Percentiles rank a stretch among this genome's conserved stretches.
These are phyloP conservation scores for Nasonovia ribisnigri DNA, from an alignment of 2,888 invertebrate species.

Conservation along the genomic window DNA sequence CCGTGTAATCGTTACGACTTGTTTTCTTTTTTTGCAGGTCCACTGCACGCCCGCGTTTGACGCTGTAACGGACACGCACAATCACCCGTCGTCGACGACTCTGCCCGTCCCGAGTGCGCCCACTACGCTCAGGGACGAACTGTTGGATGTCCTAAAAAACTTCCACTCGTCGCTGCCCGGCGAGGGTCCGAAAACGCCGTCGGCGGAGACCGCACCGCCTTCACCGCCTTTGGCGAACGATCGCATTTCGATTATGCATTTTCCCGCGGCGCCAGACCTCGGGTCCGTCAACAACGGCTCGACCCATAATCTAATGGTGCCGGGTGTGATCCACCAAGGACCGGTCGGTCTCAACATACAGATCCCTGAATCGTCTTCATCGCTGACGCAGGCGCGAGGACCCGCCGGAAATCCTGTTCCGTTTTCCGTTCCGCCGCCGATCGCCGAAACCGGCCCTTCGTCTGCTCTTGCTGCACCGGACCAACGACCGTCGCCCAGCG, in stretches of 20 bases:
- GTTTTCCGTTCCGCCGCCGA: background rate
- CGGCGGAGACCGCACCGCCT: rapidly evolving
- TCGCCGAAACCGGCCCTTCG: no score
- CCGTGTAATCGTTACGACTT: background rate
- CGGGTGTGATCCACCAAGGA: background rate
- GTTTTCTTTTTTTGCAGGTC: constrained; percentile 18
- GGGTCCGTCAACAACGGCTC: background rate
- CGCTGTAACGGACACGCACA: background rate
- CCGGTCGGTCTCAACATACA: background rate
- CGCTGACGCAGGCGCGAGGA: no score
- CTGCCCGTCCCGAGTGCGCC: background rate
- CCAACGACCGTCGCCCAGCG: background rate
- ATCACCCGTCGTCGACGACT: background rate
- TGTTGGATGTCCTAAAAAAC: background rate
- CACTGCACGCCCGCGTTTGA: background rate
- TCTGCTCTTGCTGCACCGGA: no score
- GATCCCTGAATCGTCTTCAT: background rate
- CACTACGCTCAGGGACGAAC: background rate
- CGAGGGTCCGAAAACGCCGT: background rate
- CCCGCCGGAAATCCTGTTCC: background rate
- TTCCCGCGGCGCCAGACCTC: background rate
- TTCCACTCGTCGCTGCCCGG: background rate
- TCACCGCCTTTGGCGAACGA: background rate
- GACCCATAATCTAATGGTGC: background rate
- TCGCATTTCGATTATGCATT: background rate